Percentiles rank a stretch among this genome's conserved stretches.
These are phyloP conservation scores for Diadegma fenestrale DNA, from an alignment of 2,888 invertebrate species.

Conservation along the genomic window DNA sequence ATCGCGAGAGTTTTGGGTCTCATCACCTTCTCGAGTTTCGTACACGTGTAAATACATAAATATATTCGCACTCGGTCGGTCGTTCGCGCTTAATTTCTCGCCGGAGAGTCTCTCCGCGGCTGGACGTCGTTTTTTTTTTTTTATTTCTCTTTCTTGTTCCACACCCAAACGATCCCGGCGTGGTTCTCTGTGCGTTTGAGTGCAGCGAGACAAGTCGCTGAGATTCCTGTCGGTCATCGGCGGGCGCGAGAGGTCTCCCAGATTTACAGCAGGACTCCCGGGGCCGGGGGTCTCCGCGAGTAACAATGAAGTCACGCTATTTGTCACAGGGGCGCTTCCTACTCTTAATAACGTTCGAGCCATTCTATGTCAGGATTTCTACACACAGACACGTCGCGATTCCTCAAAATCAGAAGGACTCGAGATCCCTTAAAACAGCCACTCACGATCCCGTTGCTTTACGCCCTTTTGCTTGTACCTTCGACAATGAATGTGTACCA, in stretches of 20 bases:
- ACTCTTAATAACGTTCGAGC: constrained; percentile 81
- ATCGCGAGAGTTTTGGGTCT: constrained; percentile 25
- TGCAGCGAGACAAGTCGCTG: constrained; percentile 68
- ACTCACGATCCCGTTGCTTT: background rate
- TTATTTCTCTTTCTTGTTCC: background rate
- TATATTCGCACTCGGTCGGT: constrained; percentile 5
- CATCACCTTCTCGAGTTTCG: constrained; percentile 30
- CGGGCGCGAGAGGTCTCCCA: constrained; percentile 66
- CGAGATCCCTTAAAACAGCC: background rate
- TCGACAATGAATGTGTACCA: background rate
- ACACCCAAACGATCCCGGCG: constrained; percentile 9
- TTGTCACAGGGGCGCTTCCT: constrained; percentile 84
- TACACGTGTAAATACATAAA: background rate
- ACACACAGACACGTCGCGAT: background rate
- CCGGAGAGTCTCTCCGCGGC: background rate
- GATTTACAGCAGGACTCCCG: constrained; percentile 80
- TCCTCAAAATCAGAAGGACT: background rate
- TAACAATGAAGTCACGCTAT: constrained; percentile 84
- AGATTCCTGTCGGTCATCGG: constrained; percentile 80
- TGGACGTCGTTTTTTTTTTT: constrained; percentile 23
- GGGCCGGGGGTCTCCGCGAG: constrained; percentile 75
- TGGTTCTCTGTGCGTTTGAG: constrained; percentile 33
- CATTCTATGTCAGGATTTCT: constrained; percentile 47
- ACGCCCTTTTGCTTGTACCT: background rate
- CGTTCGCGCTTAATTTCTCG: constrained; percentile 45